phyloP scores from a whole-genome alignment of 1,140 invertebrate species.

The Oncopeltus fasciatus region DNA sequence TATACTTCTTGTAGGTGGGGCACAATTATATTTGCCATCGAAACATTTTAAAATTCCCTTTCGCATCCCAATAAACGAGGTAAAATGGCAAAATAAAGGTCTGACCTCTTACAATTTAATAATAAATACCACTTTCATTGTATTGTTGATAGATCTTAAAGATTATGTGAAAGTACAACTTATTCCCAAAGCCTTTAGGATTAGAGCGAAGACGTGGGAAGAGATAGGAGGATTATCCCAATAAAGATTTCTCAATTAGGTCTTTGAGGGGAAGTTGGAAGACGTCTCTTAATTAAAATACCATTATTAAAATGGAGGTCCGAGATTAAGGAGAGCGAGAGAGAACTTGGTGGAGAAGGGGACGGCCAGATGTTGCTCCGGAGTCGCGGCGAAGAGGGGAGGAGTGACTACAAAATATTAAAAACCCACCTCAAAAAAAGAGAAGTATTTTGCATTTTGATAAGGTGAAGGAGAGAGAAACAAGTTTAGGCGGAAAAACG shows the following conservation, averaged over 20 bases:
- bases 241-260: constrained; percentile 20
- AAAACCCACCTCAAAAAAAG: constrained; percentile 17
- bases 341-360: neutral
- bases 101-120: too few relatives aligned
- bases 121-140: too few relatives aligned
- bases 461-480: constrained; percentile 21
- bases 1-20: too few relatives aligned
- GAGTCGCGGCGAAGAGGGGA: too few relatives aligned
- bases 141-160: too few relatives aligned
- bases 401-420: constrained; percentile 18
- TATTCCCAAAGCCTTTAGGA: too few relatives aligned
- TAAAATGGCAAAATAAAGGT: too few relatives aligned
- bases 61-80: too few relatives aligned
- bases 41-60: too few relatives aligned
- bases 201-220: neutral
- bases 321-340: constrained; percentile 15
- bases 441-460: constrained; percentile 22
- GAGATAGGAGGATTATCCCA: constrained; percentile 18
- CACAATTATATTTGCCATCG: too few relatives aligned
- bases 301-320: constrained; percentile 21
- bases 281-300: constrained; percentile 20
- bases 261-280: constrained; percentile 2
- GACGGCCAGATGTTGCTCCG: constrained; percentile 1
- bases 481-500: constrained; percentile 18
- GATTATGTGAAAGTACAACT: too few relatives aligned